A percentile compares a stretch with the other conserved stretches of the same genome.
phyloP scores from a whole-genome alignment of 1,140 invertebrate species.

The Hylaeus anthracinus region DNA sequence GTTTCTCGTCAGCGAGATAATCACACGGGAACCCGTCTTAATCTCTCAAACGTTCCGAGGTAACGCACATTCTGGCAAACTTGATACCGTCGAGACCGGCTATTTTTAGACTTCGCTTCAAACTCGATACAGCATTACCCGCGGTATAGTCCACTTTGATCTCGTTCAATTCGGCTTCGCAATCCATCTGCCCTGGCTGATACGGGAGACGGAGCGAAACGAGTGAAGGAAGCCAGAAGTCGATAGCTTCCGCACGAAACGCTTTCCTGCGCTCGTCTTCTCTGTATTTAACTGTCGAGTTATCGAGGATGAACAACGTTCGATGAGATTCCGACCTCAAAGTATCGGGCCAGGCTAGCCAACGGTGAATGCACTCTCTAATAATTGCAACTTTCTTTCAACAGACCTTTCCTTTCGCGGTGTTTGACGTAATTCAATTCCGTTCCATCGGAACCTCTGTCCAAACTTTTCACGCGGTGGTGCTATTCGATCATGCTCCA shows the following conservation, averaged over 20 bases:
- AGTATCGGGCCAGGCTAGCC: slow-evolving; percentile 26
- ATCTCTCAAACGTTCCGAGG: slow-evolving; percentile 1
- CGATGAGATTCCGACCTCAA: slow-evolving; percentile 44
- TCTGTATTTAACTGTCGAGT: slow-evolving; percentile 50
- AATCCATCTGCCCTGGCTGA: slow-evolving; percentile 41
- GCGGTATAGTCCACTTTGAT: slow-evolving; percentile 42
- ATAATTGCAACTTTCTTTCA: slow-evolving; percentile 35
- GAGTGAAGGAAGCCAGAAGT: slow-evolving; percentile 46
- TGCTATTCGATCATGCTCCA: slow-evolving; percentile 22
- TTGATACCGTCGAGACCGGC: neutral
- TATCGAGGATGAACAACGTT: slow-evolving; percentile 49
- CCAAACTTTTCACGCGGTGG: slow-evolving; percentile 16
- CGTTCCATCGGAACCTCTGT: neutral
- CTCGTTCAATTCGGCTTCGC: slow-evolving; percentile 41
- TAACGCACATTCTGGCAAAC: neutral
- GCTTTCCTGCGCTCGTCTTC: slow-evolving; percentile 9
- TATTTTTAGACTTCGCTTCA: slow-evolving; percentile 33
- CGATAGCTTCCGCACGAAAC: slow-evolving; percentile 39
- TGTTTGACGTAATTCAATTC: slow-evolving; percentile 9
- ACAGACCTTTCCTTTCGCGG: neutral
- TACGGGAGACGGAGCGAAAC: slow-evolving; percentile 20
- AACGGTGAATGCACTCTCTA: slow-evolving; percentile 41
- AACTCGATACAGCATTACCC: slow-evolving; percentile 40
- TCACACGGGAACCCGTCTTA: slow-evolving; percentile 26
- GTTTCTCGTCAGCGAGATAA: slow-evolving; percentile 3